phyloP scores from a whole-genome alignment of 2,888 invertebrate species.

The Calliopum simillimum region DNA sequence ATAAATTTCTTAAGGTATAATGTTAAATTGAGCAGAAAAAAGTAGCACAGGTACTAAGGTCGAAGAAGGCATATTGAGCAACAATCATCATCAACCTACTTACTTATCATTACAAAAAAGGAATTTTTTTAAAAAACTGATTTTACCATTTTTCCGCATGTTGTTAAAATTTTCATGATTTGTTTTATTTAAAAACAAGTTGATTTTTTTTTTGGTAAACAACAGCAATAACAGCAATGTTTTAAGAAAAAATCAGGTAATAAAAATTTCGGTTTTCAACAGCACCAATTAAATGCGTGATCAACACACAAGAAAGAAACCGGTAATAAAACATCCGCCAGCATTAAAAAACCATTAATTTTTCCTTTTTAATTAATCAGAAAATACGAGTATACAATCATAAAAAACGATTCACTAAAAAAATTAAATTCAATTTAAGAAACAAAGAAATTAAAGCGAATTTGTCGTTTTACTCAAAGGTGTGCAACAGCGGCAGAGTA shows the following conservation, averaged over 20 bases:
- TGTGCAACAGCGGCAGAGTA: neutral
- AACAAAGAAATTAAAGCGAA: neutral
- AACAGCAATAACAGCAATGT: too few species aligned
- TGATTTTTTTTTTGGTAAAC: too few species aligned
- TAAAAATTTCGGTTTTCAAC: conserved; percentile 6
- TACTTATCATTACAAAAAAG: too few species aligned
- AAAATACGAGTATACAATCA: neutral
- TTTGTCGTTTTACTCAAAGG: neutral
- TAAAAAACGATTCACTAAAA: neutral
- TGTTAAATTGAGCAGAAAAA: too few species aligned
- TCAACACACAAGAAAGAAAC: conserved; percentile 15
- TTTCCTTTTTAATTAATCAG: neutral
- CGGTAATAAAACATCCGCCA: conserved; percentile 33
- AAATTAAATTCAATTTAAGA: neutral
- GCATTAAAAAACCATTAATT: conserved; percentile 24
- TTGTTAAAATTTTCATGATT: conserved; percentile 1
- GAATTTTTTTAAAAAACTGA: too few species aligned
- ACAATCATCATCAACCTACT: too few species aligned
- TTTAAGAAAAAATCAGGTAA: conserved; percentile 6
- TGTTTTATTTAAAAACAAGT: neutral
- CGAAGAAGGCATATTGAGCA: too few species aligned
- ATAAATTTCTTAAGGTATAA: too few species aligned
- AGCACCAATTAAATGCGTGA: neutral
- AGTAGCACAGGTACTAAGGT: too few species aligned
- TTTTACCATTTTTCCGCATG: conserved; percentile 3